Conservation (phyloP, 2,888 invertebrate genomes). For the Matsumyia berberina region DNA sequence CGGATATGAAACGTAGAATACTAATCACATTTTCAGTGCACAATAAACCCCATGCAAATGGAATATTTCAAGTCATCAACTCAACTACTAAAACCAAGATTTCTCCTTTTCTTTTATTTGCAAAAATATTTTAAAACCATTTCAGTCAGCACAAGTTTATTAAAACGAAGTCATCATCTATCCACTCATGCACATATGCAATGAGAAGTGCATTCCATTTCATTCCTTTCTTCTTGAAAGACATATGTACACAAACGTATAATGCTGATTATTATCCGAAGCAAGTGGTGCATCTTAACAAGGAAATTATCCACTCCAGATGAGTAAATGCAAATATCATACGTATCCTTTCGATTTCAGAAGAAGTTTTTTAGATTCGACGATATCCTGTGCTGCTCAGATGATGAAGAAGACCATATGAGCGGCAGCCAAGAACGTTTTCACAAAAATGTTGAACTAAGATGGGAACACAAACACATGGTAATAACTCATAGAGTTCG, state of each 20-base stretch:
- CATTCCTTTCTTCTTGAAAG: slow-evolving; percentile 8
- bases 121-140: slow-evolving; percentile 3
- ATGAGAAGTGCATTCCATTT: slow-evolving; percentile 2
- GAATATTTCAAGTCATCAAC: background rate
- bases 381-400: background rate
- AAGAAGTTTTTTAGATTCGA: slow-evolving; percentile 28
- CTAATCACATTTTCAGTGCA: no score
- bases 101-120: slow-evolving; percentile 13
- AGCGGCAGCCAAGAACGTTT: background rate
- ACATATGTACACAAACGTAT: no score
- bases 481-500: no score
- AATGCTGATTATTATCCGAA: slow-evolving; percentile 35
- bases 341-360: slow-evolving; percentile 14
- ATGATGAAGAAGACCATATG: no score
- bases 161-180: slow-evolving; percentile 9
- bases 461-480: no score
- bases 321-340: slow-evolving; percentile 29
- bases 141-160: slow-evolving; percentile 12
- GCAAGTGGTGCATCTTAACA: slow-evolving; percentile 37
- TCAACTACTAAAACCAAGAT: background rate
- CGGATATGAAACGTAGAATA: no score
- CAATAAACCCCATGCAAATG: no score
- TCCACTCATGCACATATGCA: slow-evolving; percentile 7
- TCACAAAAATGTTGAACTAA: background rate
- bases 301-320: slow-evolving; percentile 40